phyloP scores from a whole-genome alignment of 2,113 vertebrate species.

The Myrmophylax atrothorax region DNA sequence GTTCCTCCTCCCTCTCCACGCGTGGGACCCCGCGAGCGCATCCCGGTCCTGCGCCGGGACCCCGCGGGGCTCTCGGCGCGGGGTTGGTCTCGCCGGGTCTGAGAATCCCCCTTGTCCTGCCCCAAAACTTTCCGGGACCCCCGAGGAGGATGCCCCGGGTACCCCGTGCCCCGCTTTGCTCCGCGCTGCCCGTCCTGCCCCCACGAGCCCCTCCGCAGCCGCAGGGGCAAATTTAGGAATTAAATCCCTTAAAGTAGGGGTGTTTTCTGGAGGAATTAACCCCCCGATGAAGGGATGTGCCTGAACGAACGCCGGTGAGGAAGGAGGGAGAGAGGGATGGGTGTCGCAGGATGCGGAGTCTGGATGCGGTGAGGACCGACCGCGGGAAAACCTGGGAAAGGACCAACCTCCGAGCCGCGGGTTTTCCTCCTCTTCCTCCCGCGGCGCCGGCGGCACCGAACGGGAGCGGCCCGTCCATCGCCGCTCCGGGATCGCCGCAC shows the following conservation, averaged over 20 bases:
- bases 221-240: neutral
- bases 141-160: neutral
- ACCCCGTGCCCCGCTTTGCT: neutral
- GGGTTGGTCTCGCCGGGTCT: neutral
- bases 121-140: accelerated
- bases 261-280: neutral
- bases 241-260: accelerated
- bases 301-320: neutral
- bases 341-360: neutral
- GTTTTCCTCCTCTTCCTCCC: neutral
- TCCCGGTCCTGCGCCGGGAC: neutral
- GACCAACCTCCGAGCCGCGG: neutral
- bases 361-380: neutral
- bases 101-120: neutral
- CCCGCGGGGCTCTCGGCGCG: neutral
- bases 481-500: neutral
- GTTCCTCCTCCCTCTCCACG: neutral
- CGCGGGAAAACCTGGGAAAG: neutral
- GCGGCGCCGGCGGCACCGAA: neutral
- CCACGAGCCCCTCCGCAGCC: neutral
- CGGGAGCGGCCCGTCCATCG: neutral
- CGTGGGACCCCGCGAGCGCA: neutral
- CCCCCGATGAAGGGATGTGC: neutral
- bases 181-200: neutral
- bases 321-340: neutral